These are phyloP conservation scores for Hemicentrotus pulcherrimus DNA, from an alignment of 35 echinoderm and acorn worm genomes.

Conservation along the genomic window DNA sequence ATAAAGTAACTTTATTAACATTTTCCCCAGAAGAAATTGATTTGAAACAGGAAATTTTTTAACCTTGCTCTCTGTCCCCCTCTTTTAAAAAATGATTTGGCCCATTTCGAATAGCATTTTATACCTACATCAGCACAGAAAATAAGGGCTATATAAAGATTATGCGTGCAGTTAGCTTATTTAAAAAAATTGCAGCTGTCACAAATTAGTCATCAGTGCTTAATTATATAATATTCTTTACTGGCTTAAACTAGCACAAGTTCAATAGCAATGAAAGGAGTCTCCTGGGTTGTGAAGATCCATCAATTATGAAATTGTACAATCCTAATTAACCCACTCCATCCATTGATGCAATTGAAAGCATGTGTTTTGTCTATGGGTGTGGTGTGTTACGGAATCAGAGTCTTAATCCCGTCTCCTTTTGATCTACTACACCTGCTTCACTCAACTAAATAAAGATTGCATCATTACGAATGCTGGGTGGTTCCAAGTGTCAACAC, in stretches of 20 bases:
- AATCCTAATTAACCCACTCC: neutral
- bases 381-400: neutral
- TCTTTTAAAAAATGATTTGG: no score
- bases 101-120: no score
- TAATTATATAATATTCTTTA: no score
- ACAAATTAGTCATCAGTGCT: no score
- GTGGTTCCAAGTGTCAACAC: neutral
- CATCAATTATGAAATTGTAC: neutral
- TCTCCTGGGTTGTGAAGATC: neutral
- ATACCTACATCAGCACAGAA: no score
- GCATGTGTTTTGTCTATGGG: neutral
- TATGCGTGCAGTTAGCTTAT: no score
- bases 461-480: neutral
- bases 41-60: no score
- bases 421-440: neutral
- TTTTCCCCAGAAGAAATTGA: no score
- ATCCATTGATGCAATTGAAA: neutral
- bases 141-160: no score
- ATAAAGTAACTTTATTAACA: no score
- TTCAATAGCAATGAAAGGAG: neutral
- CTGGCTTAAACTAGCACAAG: neutral
- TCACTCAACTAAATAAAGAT: neutral
- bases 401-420: neutral
- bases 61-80: no score
- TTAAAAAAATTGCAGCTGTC: no score